Evolutionary conservation across 92 coral and sea anemone genomes (phyloP), one percentile per base, ranked within the genome.

Genomic region (Ricordea florida): DNA sequence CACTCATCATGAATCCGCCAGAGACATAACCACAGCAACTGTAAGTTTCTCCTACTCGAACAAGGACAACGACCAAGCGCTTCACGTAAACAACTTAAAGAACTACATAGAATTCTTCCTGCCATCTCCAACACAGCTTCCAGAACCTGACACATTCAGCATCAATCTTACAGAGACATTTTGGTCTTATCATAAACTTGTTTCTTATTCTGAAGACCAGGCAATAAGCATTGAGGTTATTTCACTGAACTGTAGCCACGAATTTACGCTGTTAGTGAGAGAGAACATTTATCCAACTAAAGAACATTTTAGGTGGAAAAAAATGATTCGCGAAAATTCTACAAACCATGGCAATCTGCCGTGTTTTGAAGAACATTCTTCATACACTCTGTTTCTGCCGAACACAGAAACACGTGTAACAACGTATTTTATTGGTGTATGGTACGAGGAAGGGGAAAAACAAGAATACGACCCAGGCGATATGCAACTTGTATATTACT

Each of bases 161-260:
- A 31, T 72, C 0, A 82, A 62, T 29, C 28, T 64, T 17, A 53
- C 73, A 28, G 41, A 41, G 38, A 31, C 21, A 41, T 33, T 27
- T 1, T 74, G 90, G 87, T 72, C 60, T 53, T 79, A 72, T 43
- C 94, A 89, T 47, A 74, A 63, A 22, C 43, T 89, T 33, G 68
- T 29, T 1, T 27, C 80, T 4, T 51, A 79, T 21, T 47, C 87
- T 16, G 46, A 53, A 15, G 94, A 75, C 11, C 75, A 76, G 32
- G 72, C 90, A n/a, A 41, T 89, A 1, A 79, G 72, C 30, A 63
- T 89, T 25, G 87, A 89, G 57, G 69, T 89, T n/a, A 50, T 44
- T 0, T 81, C 86, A 26, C 47, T 46, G 18, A 80, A 84, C 55
- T 74, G 87, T 72, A 80, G 70, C 35, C 75, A 74, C 57, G 11